Percentiles rank a stretch among this genome's conserved stretches.
These are phyloP conservation scores for Lophura nycthemera DNA, from an alignment of 2,113 vertebrate species.

Conservation along the genomic window DNA sequence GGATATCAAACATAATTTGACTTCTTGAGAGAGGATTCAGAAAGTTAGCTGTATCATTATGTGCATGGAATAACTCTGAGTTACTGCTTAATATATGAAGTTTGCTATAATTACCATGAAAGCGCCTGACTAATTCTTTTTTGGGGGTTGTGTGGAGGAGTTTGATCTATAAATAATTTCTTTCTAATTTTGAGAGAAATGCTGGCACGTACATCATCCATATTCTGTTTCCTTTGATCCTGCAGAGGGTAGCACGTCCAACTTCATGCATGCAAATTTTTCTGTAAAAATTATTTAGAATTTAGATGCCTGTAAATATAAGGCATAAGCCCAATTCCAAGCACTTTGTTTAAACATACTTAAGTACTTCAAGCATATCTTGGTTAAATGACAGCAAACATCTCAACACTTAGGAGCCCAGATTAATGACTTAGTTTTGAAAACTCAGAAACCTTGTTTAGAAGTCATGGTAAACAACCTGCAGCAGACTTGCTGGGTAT, in stretches of 20 bases:
- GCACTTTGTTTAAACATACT: not conserved
- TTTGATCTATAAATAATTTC: slow-evolving; percentile 42
- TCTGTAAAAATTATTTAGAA: not conserved
- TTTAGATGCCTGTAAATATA: not conserved
- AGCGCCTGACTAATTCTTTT: slow-evolving; percentile 34
- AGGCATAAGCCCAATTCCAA: not conserved
- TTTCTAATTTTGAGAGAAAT: slow-evolving; percentile 33
- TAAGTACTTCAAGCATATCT: not conserved
- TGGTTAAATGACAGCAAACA: not conserved
- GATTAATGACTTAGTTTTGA: not conserved
- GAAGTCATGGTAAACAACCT: not conserved
- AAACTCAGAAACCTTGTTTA: not conserved
- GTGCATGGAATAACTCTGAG: not conserved
- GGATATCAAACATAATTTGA: not conserved
- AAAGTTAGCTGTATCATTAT: not conserved
- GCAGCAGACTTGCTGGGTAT: not conserved
- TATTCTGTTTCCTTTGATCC: not conserved
- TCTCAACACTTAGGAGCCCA: not conserved
- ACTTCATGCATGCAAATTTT: not conserved
- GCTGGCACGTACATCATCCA: not conserved
- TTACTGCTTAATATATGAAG: not conserved
- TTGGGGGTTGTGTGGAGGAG: slow-evolving; percentile 10
- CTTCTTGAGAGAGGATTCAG: not conserved
- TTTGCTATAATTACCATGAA: slow-evolving; percentile 21
- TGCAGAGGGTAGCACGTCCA: not conserved